Base-by-base conservation (phyloP, 1,140 invertebrate species). In the Drosophila subobscura region DNA sequence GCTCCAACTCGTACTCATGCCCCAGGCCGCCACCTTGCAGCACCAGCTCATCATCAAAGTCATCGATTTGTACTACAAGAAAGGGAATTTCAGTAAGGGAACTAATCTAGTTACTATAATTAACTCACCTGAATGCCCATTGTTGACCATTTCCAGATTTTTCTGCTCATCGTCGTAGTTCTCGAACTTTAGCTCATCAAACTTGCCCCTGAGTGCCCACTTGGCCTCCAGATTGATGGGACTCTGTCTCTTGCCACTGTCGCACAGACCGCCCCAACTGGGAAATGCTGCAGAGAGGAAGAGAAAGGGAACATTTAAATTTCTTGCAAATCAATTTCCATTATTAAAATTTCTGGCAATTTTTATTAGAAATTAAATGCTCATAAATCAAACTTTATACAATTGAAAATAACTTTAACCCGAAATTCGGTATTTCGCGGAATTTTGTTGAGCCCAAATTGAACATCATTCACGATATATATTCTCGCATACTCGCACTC, bases 1-100 rank as follows among this genome's bases (percentile, higher is more conserved):
- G 94, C 33, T 94, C 92, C 45, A 96, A 91, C 7, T 92, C 79
- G 79, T 94, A 96, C 2, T 92, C 92, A 3, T 79, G 77, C 5
- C 90, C 89, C 10, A 92, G 80, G 23, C 94, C 85, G n/a, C 92
- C 93, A n/a, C 93, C 94, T 16, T 77, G 90, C 3, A 94, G 54
- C 10, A 81, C 89, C 46, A 93, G 76, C 12, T 92, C 83, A 10
- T 76, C 52, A 16, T 91, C 56, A 44, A 90, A 79, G 46, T 93
- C 79, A 66, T 91, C 86, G 1, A 94, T 79, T 92, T 91, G 90
- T 75, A 92, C 92, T 92, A 52, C 10, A 83, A 49, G 12, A 49
- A 5, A 49, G 4, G 10, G 53, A 63, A 59, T 12, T 41, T 46
- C 7, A 7, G 4, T 42, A 29, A 2, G 23, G 3, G 3, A 25